Base-by-base conservation (phyloP, 2,797 vertebrate genomes). In the Cheracebus regulus region DNA sequence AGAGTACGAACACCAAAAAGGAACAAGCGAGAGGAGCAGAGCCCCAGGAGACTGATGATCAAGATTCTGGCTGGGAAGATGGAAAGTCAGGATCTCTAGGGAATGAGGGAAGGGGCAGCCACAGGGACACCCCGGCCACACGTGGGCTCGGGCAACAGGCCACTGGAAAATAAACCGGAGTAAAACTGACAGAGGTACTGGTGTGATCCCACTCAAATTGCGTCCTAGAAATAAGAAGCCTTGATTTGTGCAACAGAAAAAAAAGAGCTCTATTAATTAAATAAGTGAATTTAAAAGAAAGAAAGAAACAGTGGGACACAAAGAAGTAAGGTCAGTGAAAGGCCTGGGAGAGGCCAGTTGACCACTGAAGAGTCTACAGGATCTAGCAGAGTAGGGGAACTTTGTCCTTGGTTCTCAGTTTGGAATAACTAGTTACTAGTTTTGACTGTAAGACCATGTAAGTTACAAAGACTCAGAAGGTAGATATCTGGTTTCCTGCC, bases 111-210 rank as follows among this genome's bases (percentile, higher is more conserved):
- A 84, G 19, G 20, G 17, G 39, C 14, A n/a, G 36, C 1, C 0
- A 39, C 3, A 14, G 8, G 13, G 20, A 24, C 4, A n/a, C 24
- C 4, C 3, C 0, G 17, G 48, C 17, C n/a, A 0, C 2, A 58
- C 8, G 13, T 3, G 9, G 17, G 6, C 4, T 46, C 5, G 76
- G 30, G 76, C 12, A 14, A 57, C 7, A 8, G 57, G 3, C 39
- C 64, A 7, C 7, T 1, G 9, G 12, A 44, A 5, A 28, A 9
- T 0, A n/a, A 26, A 3, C 0, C 0, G 19, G 58, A 13, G 26
- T 10, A 26, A 41, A 76, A 8, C 15, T 4, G 3, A 14, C 13
- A 48, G 36, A 22, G 13, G 15, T 0, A n/a, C 22, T 9, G 2
- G 12, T 0, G 0, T 5, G 46, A 30, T 20, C 85, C 30, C 11